Conservation (phyloP, 2,797 vertebrate species). For the Botia kubotai region DNA sequence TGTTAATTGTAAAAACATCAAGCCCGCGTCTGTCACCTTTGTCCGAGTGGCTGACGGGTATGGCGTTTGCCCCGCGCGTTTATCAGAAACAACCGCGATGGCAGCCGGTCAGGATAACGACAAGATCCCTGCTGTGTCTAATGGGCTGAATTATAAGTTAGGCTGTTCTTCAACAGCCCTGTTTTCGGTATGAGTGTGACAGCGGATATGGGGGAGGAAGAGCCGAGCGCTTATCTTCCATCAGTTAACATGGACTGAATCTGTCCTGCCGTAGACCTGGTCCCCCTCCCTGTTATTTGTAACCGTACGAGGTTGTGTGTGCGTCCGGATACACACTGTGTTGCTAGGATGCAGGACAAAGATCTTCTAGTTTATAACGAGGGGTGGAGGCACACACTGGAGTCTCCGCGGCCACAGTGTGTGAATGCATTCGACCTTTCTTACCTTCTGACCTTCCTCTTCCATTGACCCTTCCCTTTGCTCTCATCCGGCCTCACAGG, state of each 20-base stretch:
- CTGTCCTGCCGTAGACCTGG: conserved; percentile 52
- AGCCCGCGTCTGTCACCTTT: neutral
- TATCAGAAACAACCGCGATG: neutral
- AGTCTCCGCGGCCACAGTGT: conserved; percentile 3
- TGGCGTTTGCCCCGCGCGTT: neutral
- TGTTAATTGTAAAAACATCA: conserved; percentile 27
- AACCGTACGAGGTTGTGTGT: conserved; percentile 62
- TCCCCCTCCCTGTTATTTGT: conserved; percentile 51
- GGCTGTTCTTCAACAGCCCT: neutral
- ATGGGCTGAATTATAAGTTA: conserved; percentile 1
- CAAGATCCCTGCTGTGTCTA: neutral
- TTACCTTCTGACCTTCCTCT: conserved; percentile 47
- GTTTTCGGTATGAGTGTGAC: neutral
- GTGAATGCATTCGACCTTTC: conserved; percentile 44
- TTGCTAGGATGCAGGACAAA: conserved; percentile 74
- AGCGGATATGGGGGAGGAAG: conserved; percentile 30
- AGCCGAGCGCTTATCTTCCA: conserved; percentile 60
- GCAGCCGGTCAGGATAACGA: neutral
- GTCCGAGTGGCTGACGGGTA: neutral
- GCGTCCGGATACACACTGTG: conserved; percentile 68
- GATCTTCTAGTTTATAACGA: conserved; percentile 35
- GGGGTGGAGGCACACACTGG: conserved; percentile 36
- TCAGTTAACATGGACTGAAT: conserved; percentile 67
- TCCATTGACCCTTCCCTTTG: conserved; percentile 35
- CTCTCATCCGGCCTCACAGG: conserved; percentile 36